Percentiles rank a stretch among this genome's conserved stretches.
phyloP scores from a whole-genome alignment of 2,113 vertebrate species.

The Eleginops maclovinus region DNA sequence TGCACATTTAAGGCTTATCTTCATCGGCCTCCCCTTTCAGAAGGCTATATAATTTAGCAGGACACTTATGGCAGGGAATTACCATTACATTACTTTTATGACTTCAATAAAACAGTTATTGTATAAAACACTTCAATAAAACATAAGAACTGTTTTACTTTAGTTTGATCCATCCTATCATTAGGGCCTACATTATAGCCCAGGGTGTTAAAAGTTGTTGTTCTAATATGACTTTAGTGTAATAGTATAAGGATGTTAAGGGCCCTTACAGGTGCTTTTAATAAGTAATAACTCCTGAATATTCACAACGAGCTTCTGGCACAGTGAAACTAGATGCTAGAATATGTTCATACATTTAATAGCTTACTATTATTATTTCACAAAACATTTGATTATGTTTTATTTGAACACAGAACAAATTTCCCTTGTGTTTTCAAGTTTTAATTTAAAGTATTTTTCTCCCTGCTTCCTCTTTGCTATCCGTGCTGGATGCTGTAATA shows the following conservation, averaged over 20 bases:
- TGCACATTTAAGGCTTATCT: neutral
- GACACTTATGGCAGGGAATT: too few species aligned
- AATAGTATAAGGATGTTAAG: neutral
- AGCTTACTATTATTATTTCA: neutral
- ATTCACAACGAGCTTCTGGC: slow-evolving; percentile 1
- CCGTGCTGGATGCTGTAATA: neutral
- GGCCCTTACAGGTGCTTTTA: neutral
- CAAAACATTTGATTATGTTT: neutral
- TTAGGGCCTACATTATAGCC: neutral
- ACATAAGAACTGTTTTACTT: too few species aligned
- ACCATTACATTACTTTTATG: too few species aligned
- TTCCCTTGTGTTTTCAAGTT: slow-evolving; percentile 5
- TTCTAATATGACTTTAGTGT: neutral
- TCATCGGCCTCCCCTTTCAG: neutral
- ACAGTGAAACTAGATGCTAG: neutral
- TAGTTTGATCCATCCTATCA: neutral
- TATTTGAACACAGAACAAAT: neutral
- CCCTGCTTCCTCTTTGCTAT: neutral
- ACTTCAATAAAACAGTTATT: too few species aligned
- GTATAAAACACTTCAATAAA: too few species aligned
- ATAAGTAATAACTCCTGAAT: neutral
- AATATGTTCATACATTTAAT: slow-evolving; percentile 12
- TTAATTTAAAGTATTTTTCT: neutral
- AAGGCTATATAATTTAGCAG: too few species aligned
- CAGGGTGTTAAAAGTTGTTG: neutral